phyloP scores from a whole-genome alignment of 2,113 vertebrate genomes.

The Triplophysa rosa region DNA sequence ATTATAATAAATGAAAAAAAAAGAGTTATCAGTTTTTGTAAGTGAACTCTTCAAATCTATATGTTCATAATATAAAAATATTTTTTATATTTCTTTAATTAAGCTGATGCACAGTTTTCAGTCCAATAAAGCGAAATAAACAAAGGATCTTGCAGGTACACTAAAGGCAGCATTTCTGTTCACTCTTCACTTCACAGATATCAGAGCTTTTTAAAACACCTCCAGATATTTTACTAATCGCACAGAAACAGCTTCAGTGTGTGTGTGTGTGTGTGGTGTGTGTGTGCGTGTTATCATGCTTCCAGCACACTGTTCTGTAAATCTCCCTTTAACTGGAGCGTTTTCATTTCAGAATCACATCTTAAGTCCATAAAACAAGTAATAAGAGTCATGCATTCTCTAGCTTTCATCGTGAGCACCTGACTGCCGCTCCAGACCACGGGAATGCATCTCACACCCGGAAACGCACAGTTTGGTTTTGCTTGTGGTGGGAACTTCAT shows the following conservation, averaged over 20 bases:
- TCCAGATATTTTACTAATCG: constrained; percentile 21
- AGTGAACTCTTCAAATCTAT: no score
- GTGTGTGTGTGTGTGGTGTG: constrained; percentile 8
- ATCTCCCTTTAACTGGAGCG: constrained; percentile 5
- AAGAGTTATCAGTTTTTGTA: no score
- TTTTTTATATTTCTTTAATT: no score
- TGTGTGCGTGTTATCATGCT: background rate
- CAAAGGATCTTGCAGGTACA: background rate
- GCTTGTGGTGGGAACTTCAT: constrained; percentile 1
- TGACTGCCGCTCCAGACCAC: background rate
- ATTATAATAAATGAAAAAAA: no score
- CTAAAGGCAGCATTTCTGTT: constrained; percentile 1
- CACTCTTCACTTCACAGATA: constrained; percentile 35
- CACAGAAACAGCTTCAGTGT: constrained; percentile 17
- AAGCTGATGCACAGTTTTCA: no score
- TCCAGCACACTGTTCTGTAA: background rate
- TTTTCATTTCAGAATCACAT: constrained; percentile 20
- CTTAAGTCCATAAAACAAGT: constrained; percentile 24
- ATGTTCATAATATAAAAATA: no score
- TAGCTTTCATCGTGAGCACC: background rate
- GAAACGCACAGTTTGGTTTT: background rate
- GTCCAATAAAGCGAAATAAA: background rate
- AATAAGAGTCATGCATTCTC: background rate
- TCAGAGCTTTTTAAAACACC: constrained; percentile 8
- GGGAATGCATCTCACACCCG: background rate